phyloP scores from a whole-genome alignment of 2,797 vertebrate genomes.

The Anguilla marmorata region DNA sequence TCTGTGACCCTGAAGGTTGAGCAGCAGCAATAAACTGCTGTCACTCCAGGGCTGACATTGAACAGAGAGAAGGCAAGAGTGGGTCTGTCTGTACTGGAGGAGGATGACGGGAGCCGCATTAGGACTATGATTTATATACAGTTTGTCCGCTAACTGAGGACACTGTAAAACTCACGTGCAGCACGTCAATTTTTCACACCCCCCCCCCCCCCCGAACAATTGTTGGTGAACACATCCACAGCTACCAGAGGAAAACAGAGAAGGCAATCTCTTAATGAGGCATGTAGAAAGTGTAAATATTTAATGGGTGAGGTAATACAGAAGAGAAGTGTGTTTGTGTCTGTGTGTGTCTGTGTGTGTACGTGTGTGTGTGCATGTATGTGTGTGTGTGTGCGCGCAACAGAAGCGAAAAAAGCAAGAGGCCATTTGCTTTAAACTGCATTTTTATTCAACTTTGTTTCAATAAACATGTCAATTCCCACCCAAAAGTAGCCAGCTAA shows the following conservation, averaged over 20 bases:
- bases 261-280: slow-evolving; percentile 23
- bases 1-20: slow-evolving; percentile 19
- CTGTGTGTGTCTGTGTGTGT: slow-evolving; percentile 22
- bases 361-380: not conserved
- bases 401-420: not conserved
- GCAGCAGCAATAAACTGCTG: slow-evolving; percentile 30
- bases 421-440: not conserved
- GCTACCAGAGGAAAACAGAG: slow-evolving; percentile 7
- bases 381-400: not conserved
- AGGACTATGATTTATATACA: slow-evolving; percentile 15
- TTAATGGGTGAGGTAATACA: not conserved
- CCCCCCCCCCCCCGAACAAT: not conserved
- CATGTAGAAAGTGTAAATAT: slow-evolving; percentile 23
- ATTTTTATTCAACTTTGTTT: slow-evolving; percentile 37
- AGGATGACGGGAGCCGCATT: not conserved
- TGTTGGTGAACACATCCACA: slow-evolving; percentile 5
- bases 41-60: slow-evolving; percentile 22
- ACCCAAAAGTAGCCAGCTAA: slow-evolving; percentile 26
- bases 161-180: not conserved
- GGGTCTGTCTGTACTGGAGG: not conserved
- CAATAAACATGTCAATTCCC: slow-evolving; percentile 39
- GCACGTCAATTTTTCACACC: not conserved
- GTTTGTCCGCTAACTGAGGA: not conserved
- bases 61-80: slow-evolving; percentile 13
- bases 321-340: slow-evolving; percentile 8